Evolutionary conservation across 37 sponge, comb jelly and placozoan species (phyloP).

Genomic region (Lycopodina hypogea): DNA sequence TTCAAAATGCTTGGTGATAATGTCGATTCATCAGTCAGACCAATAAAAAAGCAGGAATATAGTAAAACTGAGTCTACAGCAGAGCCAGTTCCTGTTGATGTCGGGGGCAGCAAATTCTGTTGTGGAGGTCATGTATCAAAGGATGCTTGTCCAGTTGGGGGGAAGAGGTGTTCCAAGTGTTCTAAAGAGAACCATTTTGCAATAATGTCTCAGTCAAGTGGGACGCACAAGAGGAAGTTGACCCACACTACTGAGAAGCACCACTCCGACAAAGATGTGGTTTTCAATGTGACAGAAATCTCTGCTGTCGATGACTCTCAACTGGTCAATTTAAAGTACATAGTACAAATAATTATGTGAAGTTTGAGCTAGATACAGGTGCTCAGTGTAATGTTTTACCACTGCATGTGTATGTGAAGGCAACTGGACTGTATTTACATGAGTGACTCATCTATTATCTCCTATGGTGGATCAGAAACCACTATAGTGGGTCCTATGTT

Average conservation of each 20-base stretch:
- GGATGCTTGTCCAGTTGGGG: constrained; percentile 47
- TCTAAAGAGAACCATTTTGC: constrained; percentile 60
- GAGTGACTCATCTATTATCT: no score
- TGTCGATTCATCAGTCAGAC: background rate
- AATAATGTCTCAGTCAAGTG: constrained; percentile 12
- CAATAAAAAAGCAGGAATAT: background rate
- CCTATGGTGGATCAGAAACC: no score
- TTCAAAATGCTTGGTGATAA: constrained; percentile 13
- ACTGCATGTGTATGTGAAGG: background rate
- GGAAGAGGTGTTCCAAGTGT: constrained; percentile 54
- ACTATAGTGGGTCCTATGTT: no score
- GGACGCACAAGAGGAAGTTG: background rate
- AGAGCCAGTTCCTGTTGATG: no score
- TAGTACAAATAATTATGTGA: constrained; percentile 23
- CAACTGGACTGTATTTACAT: background rate
- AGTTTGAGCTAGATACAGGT: constrained; percentile 46
- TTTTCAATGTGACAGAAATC: background rate
- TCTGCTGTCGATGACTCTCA: constrained; percentile 37
- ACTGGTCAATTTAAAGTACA: constrained; percentile 28
- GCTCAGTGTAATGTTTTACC: constrained; percentile 24
- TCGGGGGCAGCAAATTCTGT: no score
- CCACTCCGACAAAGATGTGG: constrained; percentile 17
- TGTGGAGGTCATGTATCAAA: no score
- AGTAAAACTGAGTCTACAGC: background rate
- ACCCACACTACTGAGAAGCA: background rate